Evolutionary conservation across 1,140 invertebrate genomes (phyloP).

Genomic region (Zaprionus lachaisei): DNA sequence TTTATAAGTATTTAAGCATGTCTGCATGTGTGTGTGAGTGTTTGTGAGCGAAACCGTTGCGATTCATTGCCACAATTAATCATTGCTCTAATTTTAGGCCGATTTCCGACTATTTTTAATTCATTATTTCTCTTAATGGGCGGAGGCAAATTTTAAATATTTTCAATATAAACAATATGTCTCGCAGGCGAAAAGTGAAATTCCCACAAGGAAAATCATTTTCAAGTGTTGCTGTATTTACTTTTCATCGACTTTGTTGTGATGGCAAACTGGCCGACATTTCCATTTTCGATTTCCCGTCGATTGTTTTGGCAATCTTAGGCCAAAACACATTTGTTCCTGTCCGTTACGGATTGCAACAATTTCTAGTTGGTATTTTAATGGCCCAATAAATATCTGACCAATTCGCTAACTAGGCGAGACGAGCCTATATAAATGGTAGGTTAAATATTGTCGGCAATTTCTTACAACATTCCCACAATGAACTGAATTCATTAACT

Average conservation of each 20-base stretch:
- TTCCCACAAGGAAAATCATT: slow-evolving; percentile 15
- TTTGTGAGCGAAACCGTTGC: background rate
- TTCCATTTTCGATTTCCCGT: slow-evolving; percentile 67
- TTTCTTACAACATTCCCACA: background rate
- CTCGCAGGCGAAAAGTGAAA: slow-evolving; percentile 22
- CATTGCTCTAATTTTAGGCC: slow-evolving; percentile 60
- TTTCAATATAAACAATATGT: slow-evolving; percentile 71
- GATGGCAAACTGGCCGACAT: slow-evolving; percentile 64
- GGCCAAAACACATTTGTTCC: slow-evolving; percentile 49
- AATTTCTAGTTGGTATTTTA: slow-evolving; percentile 59
- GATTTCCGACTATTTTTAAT: slow-evolving; percentile 63
- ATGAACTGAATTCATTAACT: background rate
- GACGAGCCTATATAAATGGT: background rate
- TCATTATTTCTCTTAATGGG: slow-evolving; percentile 59
- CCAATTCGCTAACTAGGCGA: slow-evolving; percentile 45
- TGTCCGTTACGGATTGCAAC: slow-evolving; percentile 41
- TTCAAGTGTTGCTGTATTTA: slow-evolving; percentile 43
- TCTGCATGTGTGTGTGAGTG: background rate
- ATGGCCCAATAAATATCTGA: slow-evolving; percentile 70
- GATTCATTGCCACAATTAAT: slow-evolving; percentile 49
- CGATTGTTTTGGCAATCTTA: slow-evolving; percentile 60
- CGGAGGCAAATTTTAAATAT: slow-evolving; percentile 57
- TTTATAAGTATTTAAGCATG: background rate
- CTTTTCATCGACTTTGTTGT: slow-evolving; percentile 54
- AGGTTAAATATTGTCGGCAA: background rate